Evolutionary conservation across 2,888 invertebrate genomes (phyloP), one percentile per base, ranked within the genome.

Genomic region (Euphydryas editha): DNA sequence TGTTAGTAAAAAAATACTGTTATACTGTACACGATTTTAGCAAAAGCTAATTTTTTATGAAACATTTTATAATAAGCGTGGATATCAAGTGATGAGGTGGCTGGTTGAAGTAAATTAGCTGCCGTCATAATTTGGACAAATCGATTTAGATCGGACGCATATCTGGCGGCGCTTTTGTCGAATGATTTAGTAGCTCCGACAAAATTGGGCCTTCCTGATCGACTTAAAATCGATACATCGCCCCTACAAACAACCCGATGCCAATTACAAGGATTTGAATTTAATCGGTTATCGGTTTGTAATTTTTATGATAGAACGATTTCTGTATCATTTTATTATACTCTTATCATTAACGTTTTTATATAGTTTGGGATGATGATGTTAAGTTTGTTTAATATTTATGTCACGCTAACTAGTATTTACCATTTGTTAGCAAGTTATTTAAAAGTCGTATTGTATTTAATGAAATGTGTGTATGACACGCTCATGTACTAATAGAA

Each of bases 71-170:
- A 57, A 51, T 62, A 62, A 58, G 51, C 58, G 46, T 44, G 21
- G 46, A 20, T 24, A 24, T 37, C 49, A 18, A 15, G n/a, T 24
- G 51, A 1, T 24, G 21, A 51, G 57, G 47, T 49, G 37, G 49
- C 62, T 62, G 37, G 47, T 56, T 62, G 47, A 47, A 62, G 58
- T 42, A 30, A 59, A 59, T 71, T 63, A 61, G 61, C 62, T 66
- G 75, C 73, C 75, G 76, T 84, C 80, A 83, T 91, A 90, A 92
- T 91, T 92, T 87, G 86, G 82, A 90, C 88, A 89, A 87, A 90
- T 90, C 91, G 92, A 88, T 91, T 91, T 87, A 88, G 90, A 90
- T 84, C 88, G 83, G 68, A 87, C 82, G 91, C 86, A 88, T 88
- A 90, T 84, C 88, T 82, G 69, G 88, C 82, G 91, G 91, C 81